Base-by-base conservation (phyloP, 2,888 invertebrate genomes). In the Brachynemurus nebulosus region DNA sequence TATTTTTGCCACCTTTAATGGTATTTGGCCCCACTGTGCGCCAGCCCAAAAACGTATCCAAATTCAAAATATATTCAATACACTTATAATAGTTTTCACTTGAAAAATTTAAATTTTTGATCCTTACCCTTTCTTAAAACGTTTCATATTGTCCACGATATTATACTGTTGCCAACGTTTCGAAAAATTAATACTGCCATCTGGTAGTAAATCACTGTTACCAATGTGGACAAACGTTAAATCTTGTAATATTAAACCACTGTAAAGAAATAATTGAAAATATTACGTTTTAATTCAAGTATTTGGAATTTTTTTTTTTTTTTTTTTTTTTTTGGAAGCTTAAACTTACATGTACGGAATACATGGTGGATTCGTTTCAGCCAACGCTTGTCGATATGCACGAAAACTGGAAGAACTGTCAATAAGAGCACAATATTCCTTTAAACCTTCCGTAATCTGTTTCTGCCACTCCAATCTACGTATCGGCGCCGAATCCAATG, bases 141-240 rank as follows among this genome's bases (percentile, higher is more conserved):
- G 77, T 62, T 93, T 86, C 89, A 98, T 93, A 62, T 93, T 95
- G 64, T 96, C 95, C 59, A 98, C 85, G 51, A 97, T 95, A 60
- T 93, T 88, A 64, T 90, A 96, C 66, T 97, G 96, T 63, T 97
- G 96, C 95, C 96, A 97, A 54, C 97, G 73, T 68, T 98, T 98
- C 9, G 92, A 90, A 66, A 97, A 98, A 64, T 95, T 95, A 43
- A 95, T 85, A 50, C 76, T 76, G 46, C 86, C 86, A 56, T 93
- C 90, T 8, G 80, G 77, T 53, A 96, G 68, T 50, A 82, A 72
- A 63, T 97, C 92, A 47, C 80, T 88, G 67, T 97, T 98, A 38
- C 97, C 98, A 60, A 95, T 91, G 67, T 98, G 91, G 39, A 98
- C 93, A 66, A 98, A 98, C 12, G 98, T 98, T 63, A 98, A 72